Percentiles rank a stretch among this genome's conserved stretches.
Conservation (phyloP, 2,797 vertebrate genomes). For the Todus mexicanus region DNA sequence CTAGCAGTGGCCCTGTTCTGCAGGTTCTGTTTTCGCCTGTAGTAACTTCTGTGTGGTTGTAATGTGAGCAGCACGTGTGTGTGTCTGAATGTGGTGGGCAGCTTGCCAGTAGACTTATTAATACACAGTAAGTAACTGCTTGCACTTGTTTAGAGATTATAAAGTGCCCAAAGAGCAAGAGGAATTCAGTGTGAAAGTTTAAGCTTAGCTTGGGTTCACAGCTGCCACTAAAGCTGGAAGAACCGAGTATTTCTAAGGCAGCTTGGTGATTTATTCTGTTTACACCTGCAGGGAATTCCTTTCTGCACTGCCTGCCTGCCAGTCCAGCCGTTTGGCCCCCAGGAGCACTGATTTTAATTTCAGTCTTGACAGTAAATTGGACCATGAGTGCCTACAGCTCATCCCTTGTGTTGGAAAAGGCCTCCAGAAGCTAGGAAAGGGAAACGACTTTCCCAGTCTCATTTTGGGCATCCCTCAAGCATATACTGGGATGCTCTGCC, state of each 20-base stretch:
- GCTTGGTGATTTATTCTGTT: slow-evolving; percentile 13
- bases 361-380: background rate
- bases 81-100: background rate
- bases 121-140: background rate
- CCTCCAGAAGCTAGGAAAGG: background rate
- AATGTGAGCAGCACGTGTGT: rapidly evolving
- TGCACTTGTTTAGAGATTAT: background rate
- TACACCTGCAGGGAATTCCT: slow-evolving; percentile 1
- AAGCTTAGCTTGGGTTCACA: background rate
- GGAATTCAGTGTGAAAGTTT: background rate
- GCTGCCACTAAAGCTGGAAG: background rate
- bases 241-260: background rate
- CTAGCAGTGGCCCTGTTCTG: background rate
- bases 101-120: background rate
- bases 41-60: background rate
- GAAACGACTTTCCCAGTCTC: background rate
- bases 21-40: background rate
- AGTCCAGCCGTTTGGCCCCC: background rate
- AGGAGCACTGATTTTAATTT: background rate
- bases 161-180: background rate
- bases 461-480: background rate
- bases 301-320: background rate
- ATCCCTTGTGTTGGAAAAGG: background rate
- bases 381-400: background rate
- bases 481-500: background rate